Base-by-base conservation (phyloP, 2,113 vertebrate species). In the Labeo rohita region DNA sequence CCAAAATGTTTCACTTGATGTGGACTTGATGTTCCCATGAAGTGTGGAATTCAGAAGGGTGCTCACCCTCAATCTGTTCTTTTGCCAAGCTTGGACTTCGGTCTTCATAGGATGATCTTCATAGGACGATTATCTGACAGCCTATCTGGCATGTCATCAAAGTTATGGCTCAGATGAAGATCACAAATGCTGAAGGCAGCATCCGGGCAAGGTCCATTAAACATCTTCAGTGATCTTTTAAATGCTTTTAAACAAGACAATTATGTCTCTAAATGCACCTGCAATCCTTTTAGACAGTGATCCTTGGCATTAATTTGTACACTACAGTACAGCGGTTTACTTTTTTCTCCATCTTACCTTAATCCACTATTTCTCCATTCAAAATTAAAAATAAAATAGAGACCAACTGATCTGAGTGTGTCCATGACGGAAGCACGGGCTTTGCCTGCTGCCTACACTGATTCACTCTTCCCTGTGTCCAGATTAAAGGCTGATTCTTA, bases 401-500 rank as follows among this genome's bases (percentile, higher is more conserved):
- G 59, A 66, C 52, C 52, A 39, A 7, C 79, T 49, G 43, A 61
- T 80, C 77, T 80, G 49, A 52, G n/a, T 12, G 28, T 36, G 66
- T 50, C 78, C 10, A 61, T n/a, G 23, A 49, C 6, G 1, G 61
- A 68, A 80, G 50, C 15, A 12, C 49, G 45, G 83, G 36, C 63
- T 87, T 45, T 39, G 65, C 63, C 72, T 15, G 4, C 2, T 85
- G 81, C 82, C 15, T 66, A 34, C 47, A 34, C 68, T 75, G 43
- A 89, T 87, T 86, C 52, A 28, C 68, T 87, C 28, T 81, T 85
- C 49, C 84, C 65, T 8, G 23, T 45, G 77, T 85, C 61, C 76
- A 86, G 91, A 92, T 93, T 91, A 91, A 85, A 90, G 88, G 52
- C 88, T 83, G 87, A 89, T 92, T 90, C 85, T 90, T 91, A 91